Base-by-base conservation (phyloP, 2,888 invertebrate species). In the Thereva unica region DNA sequence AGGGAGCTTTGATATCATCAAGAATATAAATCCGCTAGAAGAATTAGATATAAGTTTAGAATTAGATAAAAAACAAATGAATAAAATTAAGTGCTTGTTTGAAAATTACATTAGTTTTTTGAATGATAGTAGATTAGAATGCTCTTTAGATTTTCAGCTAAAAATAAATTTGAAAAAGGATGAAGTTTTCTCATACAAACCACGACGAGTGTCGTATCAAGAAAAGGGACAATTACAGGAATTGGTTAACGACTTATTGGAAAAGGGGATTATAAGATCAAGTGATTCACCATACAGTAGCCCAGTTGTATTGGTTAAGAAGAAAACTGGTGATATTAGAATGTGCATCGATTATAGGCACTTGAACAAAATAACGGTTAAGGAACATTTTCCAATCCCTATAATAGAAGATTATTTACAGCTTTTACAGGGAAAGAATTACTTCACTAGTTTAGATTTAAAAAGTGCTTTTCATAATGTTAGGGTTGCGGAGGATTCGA, bases 401-500 rank as follows among this genome's bases (percentile, higher is more conserved):
- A 1, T 70, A 3, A 66, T 68, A 8, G 70, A 70, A 5, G 56
- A 68, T 45, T 53, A 10, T 5, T 47, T 23, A 23, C 23, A 23
- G 23, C 23, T 23, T 23, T 23, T 72, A 34, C n/a, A 45, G 4
- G 69, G 67, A 4, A 71, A 72, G 42, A 42, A 45, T 34, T 68
- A 67, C 50, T 73, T 71, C 12, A 54, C 66, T 4, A n/a, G 54
- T 34, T 52, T 73, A 1, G 72, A 73, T 53, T 47, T 71, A 35
- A 53, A 55, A 47, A 69, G 66, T 55, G 71, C 71, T 8, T 72
- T 72, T 42, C 61, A 69, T 61, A 72, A 72, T 34, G 59, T 72
- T 1, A 47, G 23, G 1, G 64, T 72, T 41, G 63, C 67, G 2
- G 59, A 66, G 6, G 68, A 72, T 3, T 71, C 71, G 4, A 68